Base-by-base conservation (phyloP, 1,140 invertebrate genomes). In the Heliconius hewitsoni region DNA sequence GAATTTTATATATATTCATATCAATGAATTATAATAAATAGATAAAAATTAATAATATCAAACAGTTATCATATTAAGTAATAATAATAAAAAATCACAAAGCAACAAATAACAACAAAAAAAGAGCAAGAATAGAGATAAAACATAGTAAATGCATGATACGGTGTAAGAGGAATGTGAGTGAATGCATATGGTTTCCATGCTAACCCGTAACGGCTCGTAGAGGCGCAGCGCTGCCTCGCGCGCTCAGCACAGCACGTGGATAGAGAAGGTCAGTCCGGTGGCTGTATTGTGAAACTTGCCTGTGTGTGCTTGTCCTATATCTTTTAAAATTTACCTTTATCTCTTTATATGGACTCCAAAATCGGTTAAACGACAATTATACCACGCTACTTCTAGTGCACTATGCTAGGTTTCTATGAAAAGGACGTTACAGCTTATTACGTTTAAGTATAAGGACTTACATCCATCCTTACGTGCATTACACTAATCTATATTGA, bases 231-330 rank as follows among this genome's bases (percentile, higher is more conserved):
- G 87, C 78, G 91, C 90, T 77, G 87, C 91, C 83, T 90, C 91
- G 83, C 91, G 93, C 82, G 91, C 91, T 82, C 88, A 93, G 76
- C 89, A 95, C 91, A 94, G 94, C 90, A 95, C 94, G 79, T 97
- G 97, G 97, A 96, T 97, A 89, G 96, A 96, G 92, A 97, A 97
- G 96, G 97, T 97, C 96, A 96, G 95, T 95, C 86, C 83, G 80
- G 72, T 75, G 73, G 72, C 70, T 52, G 34, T 34, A n/a, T 34
- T 76, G 66, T 52, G 66, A 46, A 46, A 19, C 50, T 55, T 72
- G 74, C 57, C 34, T n/a, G 27, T 72, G 71, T 72, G 30, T 42
- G 71, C 71, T 72, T 72, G 71, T 52, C 71, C 37, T 42, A 42
- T 72, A 42, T 39, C 6, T 39, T 5, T 39, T 39, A n/a, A 39